A percentile compares a stretch with the other conserved stretches of the same genome.
Evolutionary conservation across 2,113 vertebrate species (phyloP).

Genomic region (Burhinus bistriatus): DNA sequence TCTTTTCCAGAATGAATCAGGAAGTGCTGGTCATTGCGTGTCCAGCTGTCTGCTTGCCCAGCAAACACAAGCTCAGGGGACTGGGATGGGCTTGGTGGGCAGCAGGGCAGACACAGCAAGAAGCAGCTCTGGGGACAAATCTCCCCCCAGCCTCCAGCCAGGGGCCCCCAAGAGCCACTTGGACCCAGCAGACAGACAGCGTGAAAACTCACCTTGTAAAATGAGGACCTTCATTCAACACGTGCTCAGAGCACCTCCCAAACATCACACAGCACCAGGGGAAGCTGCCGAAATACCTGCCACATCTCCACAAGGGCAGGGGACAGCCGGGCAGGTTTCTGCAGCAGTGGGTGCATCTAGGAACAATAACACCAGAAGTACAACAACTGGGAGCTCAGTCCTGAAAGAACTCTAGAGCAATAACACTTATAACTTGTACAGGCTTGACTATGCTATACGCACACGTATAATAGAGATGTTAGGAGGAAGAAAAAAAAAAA

Average conservation of each 20-base stretch:
- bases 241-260: accelerated
- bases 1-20: background rate
- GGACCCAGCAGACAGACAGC: accelerated
- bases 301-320: accelerated
- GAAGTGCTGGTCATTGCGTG: accelerated
- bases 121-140: background rate
- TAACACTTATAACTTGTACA: accelerated
- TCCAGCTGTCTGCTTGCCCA: background rate
- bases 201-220: background rate
- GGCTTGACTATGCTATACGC: accelerated
- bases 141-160: background rate
- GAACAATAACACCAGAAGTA: accelerated
- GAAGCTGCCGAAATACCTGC: background rate
- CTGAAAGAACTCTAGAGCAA: accelerated
- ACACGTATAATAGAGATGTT: accelerated
- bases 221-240: accelerated
- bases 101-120: background rate
- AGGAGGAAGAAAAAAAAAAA: background rate
- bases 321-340: background rate
- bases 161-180: accelerated
- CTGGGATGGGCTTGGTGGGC: background rate
- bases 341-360: accelerated
- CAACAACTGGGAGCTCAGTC: accelerated
- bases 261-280: background rate
- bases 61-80: background rate